Percentiles rank a stretch among this genome's conserved stretches.
Evolutionary conservation across 2,888 invertebrate genomes (phyloP).

Genomic region (Agrotis segetum): DNA sequence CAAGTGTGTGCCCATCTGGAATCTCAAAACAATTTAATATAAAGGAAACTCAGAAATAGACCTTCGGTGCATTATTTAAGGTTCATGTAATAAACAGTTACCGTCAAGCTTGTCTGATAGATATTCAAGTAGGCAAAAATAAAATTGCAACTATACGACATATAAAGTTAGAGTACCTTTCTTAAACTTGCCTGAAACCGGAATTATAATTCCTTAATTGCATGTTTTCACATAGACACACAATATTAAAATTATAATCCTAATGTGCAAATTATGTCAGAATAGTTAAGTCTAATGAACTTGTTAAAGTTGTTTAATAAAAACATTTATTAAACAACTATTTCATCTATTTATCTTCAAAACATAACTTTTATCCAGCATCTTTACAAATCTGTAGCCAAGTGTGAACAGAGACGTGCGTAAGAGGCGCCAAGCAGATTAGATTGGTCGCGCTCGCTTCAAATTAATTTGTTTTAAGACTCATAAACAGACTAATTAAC

Average conservation of each 20-base stretch:
- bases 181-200: no score
- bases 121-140: not conserved
- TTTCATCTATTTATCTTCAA: not conserved
- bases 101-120: not conserved
- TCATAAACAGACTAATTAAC: constrained; percentile 81
- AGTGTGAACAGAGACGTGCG: constrained; percentile 66
- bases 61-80: no score
- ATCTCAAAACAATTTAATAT: not conserved
- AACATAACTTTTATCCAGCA: not conserved
- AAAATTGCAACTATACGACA: not conserved
- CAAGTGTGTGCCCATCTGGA: not conserved
- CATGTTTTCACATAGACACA: not conserved
- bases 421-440: constrained; percentile 79
- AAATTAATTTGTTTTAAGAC: constrained; percentile 81
- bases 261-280: not conserved
- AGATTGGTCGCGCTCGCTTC: constrained; percentile 69
- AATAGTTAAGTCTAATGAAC: not conserved
- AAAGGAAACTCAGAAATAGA: no score
- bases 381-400: constrained; percentile 34
- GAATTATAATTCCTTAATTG: no score
- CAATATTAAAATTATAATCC: not conserved
- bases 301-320: no score
- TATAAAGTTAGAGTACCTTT: no score
- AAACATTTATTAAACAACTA: not conserved
- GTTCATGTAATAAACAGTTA: not conserved